Evolutionary conservation across 1,140 invertebrate genomes (phyloP), one percentile per base, ranked within the genome.

Genomic region (Drosophila malerkotliana): DNA sequence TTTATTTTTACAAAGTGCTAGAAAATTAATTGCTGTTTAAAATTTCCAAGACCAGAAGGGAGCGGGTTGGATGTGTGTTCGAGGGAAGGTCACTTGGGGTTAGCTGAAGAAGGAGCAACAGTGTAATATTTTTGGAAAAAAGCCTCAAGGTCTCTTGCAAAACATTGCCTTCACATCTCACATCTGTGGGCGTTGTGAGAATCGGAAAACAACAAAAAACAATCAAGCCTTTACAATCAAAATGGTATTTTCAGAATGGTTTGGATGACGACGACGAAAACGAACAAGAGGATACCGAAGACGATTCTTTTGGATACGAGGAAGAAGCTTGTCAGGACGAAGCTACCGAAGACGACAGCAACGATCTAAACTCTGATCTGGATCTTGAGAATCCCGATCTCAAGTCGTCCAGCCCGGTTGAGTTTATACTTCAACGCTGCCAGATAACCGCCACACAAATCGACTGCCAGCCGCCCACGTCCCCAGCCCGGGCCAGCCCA

Each of bases 281-380:
- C 8, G 69, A 82, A 24, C 76, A 90, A 39, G 82, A 87, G 48
- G 73, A 91, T 34, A 84, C 78, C 45, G 76, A 87, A 73, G 78
- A 89, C 73, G 80, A 89, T 69, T 88, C 83, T 15, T 90, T 74
- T 54, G 77, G 81, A 39, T 90, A 83, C 68, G 89, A 90, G 51
- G 73, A 72, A 54, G 85, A n/a, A 37, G 34, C 10, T 37, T 37
- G 34, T 37, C 34, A 89, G 54, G 72, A 69, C 56, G 85, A 77
- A 56, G 90, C 90, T 69, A 91, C 90, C 48, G 90, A 91, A 52
- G 90, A 91, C 72, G 90, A 91, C 78, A 57, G 91, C 52, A 90
- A 89, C 73, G 87, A 89, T 61, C 75, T 82, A 48, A 82, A 61
- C 59, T 91, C 90, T 66, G 90, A 90, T 74, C 73, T 91, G 53